A percentile compares a stretch with the other conserved stretches of the same genome.
Conservation (phyloP, 2,113 vertebrate species). For the Penelope pileata region DNA sequence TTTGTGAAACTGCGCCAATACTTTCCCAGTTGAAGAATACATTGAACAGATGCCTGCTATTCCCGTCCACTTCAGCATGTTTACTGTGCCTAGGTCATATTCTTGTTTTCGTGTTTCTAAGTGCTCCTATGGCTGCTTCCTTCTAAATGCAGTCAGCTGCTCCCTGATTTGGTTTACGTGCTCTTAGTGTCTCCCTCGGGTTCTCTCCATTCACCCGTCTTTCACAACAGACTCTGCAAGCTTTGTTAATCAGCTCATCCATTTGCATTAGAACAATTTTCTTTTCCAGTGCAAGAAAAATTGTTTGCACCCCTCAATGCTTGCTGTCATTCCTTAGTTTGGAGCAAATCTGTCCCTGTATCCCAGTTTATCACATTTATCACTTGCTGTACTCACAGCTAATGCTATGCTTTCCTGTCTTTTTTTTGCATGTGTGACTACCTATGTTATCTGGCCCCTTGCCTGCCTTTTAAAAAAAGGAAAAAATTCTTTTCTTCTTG, state of each 20-base stretch:
- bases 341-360: background rate
- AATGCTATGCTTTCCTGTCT: background rate
- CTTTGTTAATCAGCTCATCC: slow-evolving; percentile 71
- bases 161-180: slow-evolving; percentile 64
- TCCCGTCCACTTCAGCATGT: slow-evolving; percentile 20
- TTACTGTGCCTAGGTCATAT: slow-evolving; percentile 42
- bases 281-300: slow-evolving; percentile 21
- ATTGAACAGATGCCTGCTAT: slow-evolving; percentile 35
- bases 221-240: slow-evolving; percentile 60
- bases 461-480: slow-evolving; percentile 4
- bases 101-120: slow-evolving; percentile 58
- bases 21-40: background rate
- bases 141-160: slow-evolving; percentile 67
- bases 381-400: background rate
- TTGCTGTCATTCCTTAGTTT: slow-evolving; percentile 18
- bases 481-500: slow-evolving; percentile 63
- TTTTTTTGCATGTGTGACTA: background rate
- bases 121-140: slow-evolving; percentile 46
- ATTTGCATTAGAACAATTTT: slow-evolving; percentile 54
- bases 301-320: slow-evolving; percentile 21
- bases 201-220: slow-evolving; percentile 63
- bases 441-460: slow-evolving; percentile 48
- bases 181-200: slow-evolving; percentile 70
- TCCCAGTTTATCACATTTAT: background rate
- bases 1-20: background rate